Evolutionary conservation across 2,888 invertebrate species (phyloP).

Genomic region (Cheilosia grossa): DNA sequence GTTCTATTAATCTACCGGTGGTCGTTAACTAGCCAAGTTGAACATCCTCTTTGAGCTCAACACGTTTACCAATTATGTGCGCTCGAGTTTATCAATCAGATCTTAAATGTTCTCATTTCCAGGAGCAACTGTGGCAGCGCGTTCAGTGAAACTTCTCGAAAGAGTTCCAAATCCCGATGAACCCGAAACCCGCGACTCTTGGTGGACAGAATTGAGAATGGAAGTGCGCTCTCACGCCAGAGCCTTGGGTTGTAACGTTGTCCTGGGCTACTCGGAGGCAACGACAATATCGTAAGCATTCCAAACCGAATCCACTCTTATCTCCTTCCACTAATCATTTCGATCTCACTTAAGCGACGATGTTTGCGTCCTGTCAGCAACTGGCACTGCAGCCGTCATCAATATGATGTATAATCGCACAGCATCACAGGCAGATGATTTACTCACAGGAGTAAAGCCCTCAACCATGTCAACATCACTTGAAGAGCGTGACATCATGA

Average conservation of each 20-base stretch:
- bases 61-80: too few species aligned
- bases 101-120: background rate
- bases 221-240: constrained; percentile 97
- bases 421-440: constrained; percentile 79
- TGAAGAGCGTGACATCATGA: constrained; percentile 83
- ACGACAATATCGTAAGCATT: constrained; percentile 93
- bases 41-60: background rate
- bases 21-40: background rate
- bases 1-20: too few species aligned
- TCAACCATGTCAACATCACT: constrained; percentile 84
- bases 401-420: constrained; percentile 85
- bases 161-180: constrained; percentile 93
- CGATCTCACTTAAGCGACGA: constrained; percentile 89
- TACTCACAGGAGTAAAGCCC: constrained; percentile 76
- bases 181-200: constrained; percentile 95
- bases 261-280: constrained; percentile 96
- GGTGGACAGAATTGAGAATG: constrained; percentile 98
- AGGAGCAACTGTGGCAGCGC: constrained; percentile 92
- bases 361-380: constrained; percentile 96
- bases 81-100: too few species aligned
- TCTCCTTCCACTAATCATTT: background rate
- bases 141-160: constrained; percentile 92
- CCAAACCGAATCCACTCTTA: background rate
- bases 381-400: constrained; percentile 96
- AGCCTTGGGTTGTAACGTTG: constrained; percentile 96